These are phyloP conservation scores for Cantharis rustica DNA, from an alignment of 2,888 invertebrate species.

Conservation along the genomic window DNA sequence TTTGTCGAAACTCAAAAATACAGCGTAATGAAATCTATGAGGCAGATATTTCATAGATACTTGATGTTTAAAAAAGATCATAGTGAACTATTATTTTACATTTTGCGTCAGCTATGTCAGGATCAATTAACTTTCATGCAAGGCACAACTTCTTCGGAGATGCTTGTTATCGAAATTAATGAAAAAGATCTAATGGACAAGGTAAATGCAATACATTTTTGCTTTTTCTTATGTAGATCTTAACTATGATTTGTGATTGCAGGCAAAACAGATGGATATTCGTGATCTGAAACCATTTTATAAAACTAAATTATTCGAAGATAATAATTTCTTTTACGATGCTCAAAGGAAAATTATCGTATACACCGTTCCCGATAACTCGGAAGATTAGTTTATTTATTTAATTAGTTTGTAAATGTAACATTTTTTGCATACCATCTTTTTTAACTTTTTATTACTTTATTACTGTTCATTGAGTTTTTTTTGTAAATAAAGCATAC, in stretches of 20 bases:
- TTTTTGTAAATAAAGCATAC: neutral
- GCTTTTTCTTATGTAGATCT: neutral
- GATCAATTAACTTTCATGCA: conserved; percentile 88
- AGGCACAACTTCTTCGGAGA: conserved; percentile 66
- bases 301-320: conserved; percentile 85
- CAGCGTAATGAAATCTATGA: conserved; percentile 96
- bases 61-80: conserved; percentile 93
- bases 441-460: neutral
- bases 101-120: conserved; percentile 88
- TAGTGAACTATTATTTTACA: conserved; percentile 93
- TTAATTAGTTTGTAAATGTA: neutral
- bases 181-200: conserved; percentile 81
- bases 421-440: neutral
- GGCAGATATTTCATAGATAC: conserved; percentile 91
- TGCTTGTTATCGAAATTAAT: conserved; percentile 76
- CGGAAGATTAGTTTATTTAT: conserved; percentile 35
- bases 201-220: conserved; percentile 34
- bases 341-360: conserved; percentile 81
- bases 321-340: conserved; percentile 88
- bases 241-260: conserved; percentile 38
- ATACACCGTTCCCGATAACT: conserved; percentile 72
- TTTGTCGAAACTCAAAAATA: conserved; percentile 99
- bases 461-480: neutral
- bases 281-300: conserved; percentile 89
- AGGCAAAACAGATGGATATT: conserved; percentile 92